A percentile compares a stretch with the other conserved stretches of the same genome.
Evolutionary conservation across 2,888 invertebrate genomes (phyloP).

Genomic region (Clitarchus hookeri): DNA sequence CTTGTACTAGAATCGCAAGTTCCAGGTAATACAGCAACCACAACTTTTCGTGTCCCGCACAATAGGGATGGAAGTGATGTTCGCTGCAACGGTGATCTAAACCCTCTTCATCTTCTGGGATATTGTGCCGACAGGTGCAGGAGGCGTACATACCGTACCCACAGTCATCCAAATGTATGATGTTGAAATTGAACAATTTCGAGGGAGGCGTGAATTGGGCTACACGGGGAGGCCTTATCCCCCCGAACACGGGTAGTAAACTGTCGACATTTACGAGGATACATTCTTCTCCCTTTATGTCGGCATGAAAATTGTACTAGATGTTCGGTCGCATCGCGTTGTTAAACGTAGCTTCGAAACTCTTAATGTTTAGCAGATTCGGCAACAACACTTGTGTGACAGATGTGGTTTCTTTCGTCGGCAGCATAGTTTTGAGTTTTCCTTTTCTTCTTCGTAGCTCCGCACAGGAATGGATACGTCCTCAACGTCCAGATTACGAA

Average conservation of each 20-base stretch:
- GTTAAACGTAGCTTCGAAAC: not conserved
- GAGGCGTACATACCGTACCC: not conserved
- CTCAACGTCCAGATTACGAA: not conserved
- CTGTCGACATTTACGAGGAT: not conserved
- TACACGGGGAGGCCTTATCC: not conserved
- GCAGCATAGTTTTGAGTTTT: too few relatives aligned
- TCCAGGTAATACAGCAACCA: not conserved
- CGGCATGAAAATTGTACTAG: too few relatives aligned
- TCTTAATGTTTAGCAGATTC: not conserved
- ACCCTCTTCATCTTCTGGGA: not conserved
- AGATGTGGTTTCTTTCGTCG: not conserved
- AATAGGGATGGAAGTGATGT: not conserved
- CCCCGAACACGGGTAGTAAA: not conserved
- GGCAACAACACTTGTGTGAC: not conserved
- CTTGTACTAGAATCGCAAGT: not conserved
- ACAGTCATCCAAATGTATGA: not conserved
- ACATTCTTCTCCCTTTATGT: not conserved
- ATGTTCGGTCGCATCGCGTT: not conserved
- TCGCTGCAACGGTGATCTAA: not conserved
- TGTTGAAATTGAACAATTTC: not conserved
- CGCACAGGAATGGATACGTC: not conserved
- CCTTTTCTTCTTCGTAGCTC: too few relatives aligned
- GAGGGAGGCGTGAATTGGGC: not conserved
- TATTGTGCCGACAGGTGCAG: not conserved
- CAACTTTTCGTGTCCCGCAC: not conserved